Percentiles rank a stretch among this genome's conserved stretches.
These are phyloP conservation scores for Todiramphus chloris DNA, from an alignment of 2,113 vertebrate species.

Conservation along the genomic window DNA sequence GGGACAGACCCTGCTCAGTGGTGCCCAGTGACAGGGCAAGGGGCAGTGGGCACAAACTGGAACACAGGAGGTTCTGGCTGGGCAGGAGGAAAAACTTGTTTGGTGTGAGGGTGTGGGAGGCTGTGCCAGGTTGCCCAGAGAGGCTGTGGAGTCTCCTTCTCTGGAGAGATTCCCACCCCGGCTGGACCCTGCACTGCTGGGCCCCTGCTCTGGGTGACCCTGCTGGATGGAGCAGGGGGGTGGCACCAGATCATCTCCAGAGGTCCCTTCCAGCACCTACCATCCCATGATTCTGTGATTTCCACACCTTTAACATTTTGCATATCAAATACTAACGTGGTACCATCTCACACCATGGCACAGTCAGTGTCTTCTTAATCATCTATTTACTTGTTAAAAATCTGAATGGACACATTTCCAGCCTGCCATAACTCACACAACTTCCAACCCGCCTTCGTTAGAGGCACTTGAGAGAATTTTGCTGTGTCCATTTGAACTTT, in stretches of 20 bases:
- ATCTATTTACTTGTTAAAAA: not conserved
- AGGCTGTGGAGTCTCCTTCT: too few species aligned
- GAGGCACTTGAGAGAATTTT: constrained; percentile 31
- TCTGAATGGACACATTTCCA: not conserved
- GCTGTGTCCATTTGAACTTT: constrained; percentile 54
- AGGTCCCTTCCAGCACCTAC: not conserved
- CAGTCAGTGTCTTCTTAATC: not conserved
- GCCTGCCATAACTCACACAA: not conserved
- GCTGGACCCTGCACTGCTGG: not conserved
- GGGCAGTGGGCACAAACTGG: too few species aligned
- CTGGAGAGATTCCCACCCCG: not conserved
- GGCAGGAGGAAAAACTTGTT: too few species aligned
- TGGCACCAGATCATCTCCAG: not conserved
- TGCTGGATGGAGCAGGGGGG: not conserved
- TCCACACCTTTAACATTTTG: not conserved
- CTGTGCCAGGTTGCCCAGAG: too few species aligned
- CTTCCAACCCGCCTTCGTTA: not conserved
- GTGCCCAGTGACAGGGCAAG: too few species aligned
- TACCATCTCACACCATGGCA: not conserved
- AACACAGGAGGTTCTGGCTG: too few species aligned
- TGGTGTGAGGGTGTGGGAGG: too few species aligned
- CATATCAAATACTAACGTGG: not conserved
- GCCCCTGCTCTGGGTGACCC: not conserved
- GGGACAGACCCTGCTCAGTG: not conserved
- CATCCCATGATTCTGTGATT: not conserved